Evolutionary conservation across 23 tunicate genomes (phyloP), one percentile per base, ranked within the genome.

Genomic region (Corella eumyota): DNA sequence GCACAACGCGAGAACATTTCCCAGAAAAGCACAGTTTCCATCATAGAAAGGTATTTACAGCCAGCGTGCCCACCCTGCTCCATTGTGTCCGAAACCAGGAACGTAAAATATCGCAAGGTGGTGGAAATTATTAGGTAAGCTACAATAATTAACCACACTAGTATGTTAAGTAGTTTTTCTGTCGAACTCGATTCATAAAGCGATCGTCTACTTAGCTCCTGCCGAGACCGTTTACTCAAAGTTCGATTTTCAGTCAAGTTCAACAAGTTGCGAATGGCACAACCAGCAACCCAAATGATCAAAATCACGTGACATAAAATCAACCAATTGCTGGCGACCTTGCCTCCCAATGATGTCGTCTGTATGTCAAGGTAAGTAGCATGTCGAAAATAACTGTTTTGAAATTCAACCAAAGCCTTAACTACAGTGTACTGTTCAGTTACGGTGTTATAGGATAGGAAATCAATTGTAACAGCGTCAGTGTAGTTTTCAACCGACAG

Each of bases 111-210:
- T 20, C 80, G 69, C 23, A 64, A 9, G 21, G 64, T 7, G 2
- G 62, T 29, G 3, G 62, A 53, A 32, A 29, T n/a, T 17, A 64
- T 9, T 5, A 74, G 40, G 40, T 74, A 64, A 36, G 58, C 36
- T 0, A 74, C 70, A 24, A 74, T 36, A 3, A 33, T 36, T 5
- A 64, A 17, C 80, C 80, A 74, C 7, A 74, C 6, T 2, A 36
- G 28, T 6, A 62, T 7, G 29, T 53, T 61, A 19, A 68, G 63
- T 2, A 66, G 7, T 66, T 9, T 25, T 30, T 29, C 22, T n/a
- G 50, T n/a, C 24, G 15, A 29, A 24, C 52, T 47, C 22, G 24
- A 17, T 17, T 31, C 32, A 2, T 22, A 45, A 3, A 66, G 22
- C 1, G 71, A 66, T 21, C 71, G 51, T 48, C 21, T 32, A 3